Percentiles rank a stretch among this genome's conserved stretches.
Conservation (phyloP, 2,797 vertebrate genomes). For the Melanotaenia trifasciata region DNA sequence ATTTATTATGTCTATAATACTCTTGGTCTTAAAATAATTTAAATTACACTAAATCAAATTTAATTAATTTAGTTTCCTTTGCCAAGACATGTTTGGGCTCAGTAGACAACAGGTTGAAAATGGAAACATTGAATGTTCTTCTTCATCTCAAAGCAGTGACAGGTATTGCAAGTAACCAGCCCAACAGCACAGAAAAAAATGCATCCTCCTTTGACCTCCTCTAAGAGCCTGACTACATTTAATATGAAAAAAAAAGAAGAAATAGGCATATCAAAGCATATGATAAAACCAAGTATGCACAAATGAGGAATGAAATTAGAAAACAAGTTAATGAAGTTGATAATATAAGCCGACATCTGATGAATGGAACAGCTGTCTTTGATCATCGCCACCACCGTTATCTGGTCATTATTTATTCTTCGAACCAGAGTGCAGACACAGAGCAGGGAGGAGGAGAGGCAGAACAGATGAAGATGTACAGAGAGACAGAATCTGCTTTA, state of each 20-base stretch:
- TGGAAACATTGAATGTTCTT: constrained; percentile 6
- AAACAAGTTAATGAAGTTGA: constrained; percentile 84
- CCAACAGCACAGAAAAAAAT: constrained; percentile 53
- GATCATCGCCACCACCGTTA: constrained; percentile 76
- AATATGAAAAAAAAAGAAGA: constrained; percentile 7
- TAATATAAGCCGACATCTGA: constrained; percentile 83
- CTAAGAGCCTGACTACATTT: constrained; percentile 65
- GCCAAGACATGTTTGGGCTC: constrained; percentile 21
- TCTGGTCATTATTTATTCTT: constrained; percentile 85
- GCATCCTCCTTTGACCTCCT: constrained; percentile 56
- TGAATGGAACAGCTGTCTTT: constrained; percentile 85
- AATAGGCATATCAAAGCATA: constrained; percentile 63
- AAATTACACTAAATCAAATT: background rate
- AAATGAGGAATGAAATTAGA: constrained; percentile 78
- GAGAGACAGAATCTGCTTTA: constrained; percentile 95
- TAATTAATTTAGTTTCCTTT: background rate
- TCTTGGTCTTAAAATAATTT: background rate
- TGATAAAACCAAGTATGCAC: constrained; percentile 67
- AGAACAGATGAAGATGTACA: constrained; percentile 93
- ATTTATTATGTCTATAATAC: background rate
- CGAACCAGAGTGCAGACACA: constrained; percentile 77
- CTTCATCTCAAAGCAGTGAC: constrained; percentile 46
- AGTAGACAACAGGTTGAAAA: constrained; percentile 11
- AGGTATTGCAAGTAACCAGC: constrained; percentile 52
- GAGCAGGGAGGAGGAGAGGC: constrained; percentile 76